Conservation (phyloP, 1,140 invertebrate genomes). For the Diorhabda elongata region DNA sequence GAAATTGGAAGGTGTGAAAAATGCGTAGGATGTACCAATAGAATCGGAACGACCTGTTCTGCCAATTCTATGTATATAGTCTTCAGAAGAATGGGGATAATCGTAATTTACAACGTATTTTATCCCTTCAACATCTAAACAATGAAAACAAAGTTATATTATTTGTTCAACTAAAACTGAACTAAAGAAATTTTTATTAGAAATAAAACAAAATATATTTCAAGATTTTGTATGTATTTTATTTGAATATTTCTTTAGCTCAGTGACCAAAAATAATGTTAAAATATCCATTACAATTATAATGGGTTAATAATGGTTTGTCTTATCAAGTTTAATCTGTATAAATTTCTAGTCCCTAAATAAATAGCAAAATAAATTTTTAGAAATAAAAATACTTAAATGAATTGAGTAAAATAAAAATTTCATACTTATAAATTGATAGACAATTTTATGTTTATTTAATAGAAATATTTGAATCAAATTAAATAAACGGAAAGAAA, state of each 20-base stretch:
- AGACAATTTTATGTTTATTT: not conserved
- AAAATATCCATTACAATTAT: no score
- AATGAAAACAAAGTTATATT: slow-evolving; percentile 6
- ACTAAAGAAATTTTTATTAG: slow-evolving; percentile 10
- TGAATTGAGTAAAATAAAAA: no score
- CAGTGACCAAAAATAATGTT: no score
- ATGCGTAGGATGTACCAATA: slow-evolving; percentile 96
- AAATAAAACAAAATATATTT: not conserved
- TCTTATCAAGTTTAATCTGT: no score
- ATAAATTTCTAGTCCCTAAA: no score
- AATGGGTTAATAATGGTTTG: no score
- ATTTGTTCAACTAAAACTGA: not conserved
- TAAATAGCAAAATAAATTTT: no score
- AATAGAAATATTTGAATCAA: not conserved
- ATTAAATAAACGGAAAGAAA: not conserved
- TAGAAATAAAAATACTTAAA: no score
- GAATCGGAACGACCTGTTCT: slow-evolving; percentile 88
- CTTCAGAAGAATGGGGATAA: slow-evolving; percentile 96
- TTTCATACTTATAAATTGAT: no score
- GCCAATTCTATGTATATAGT: slow-evolving; percentile 98
- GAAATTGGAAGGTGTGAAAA: slow-evolving; percentile 90
- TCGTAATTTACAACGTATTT: slow-evolving; percentile 99
- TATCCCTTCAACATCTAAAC: slow-evolving; percentile 95
- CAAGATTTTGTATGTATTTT: not conserved
- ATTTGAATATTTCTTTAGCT: not conserved